Base-by-base conservation (phyloP, 64 coral and sea anemone species). In the Stylophora pistillata region DNA sequence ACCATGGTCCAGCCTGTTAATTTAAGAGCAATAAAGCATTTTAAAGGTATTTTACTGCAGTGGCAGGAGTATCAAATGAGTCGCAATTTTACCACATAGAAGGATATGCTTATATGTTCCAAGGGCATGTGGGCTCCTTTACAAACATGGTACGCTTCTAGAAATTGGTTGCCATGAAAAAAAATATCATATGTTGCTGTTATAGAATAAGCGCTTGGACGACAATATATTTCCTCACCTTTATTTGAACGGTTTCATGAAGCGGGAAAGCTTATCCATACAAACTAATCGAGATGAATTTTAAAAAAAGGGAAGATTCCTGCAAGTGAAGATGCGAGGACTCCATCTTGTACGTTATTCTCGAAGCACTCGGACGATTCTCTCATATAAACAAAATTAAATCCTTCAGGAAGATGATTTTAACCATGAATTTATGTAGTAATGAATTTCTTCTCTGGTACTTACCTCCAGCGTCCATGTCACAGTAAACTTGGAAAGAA, bases 1-100 rank as follows among this genome's bases (percentile, higher is more conserved):
- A 88, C 27, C 86, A 88, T 88, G 41, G 86, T 88, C 86, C 86
- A 88, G 17, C 86, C 86, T 88, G 17, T 52, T 28, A 11, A 78
- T 68, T 26, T 1, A n/a, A 68, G 11, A 68, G 12, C 64, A 68
- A 68, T n/a, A 75, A 53, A 75, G 3, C 15, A 4, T 30, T 21
- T 73, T 10, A 27, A 27, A 28, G 11, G 6, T 16, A 14, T 66
- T 25, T 21, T 17, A 21, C 2, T 66, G 10, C 63, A 21, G 63
- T 10, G 10, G 17, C 25, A 17, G 17, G 6, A 13, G 63, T 66
- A 14, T 66, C 63, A 5, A 66, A 10, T 10, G 17, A 15, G 63
- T 66, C 11, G 6, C 13, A 66, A 66, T 66, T 66, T 17, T 66
- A 66, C 63, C 17, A 66, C 4, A n/a, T n/a, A 66, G 63, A 66